These are phyloP conservation scores for Apteryx owenii DNA, from an alignment of 2,113 vertebrate species.

Conservation along the genomic window DNA sequence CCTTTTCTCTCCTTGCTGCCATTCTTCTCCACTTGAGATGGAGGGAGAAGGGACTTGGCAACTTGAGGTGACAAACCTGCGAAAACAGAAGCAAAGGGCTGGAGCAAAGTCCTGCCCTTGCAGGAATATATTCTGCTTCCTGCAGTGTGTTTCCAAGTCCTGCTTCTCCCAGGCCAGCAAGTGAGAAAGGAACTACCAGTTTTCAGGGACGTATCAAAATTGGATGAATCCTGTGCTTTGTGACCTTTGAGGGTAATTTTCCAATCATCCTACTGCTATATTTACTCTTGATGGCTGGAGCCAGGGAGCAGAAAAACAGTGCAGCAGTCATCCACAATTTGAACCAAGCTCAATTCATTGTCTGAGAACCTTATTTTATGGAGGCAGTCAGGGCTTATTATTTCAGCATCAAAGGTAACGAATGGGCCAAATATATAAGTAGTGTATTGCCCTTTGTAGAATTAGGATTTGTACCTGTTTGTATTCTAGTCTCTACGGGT, in stretches of 20 bases:
- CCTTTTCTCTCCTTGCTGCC: neutral
- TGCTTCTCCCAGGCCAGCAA: neutral
- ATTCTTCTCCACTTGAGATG: neutral
- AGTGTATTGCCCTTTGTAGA: neutral
- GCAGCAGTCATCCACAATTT: neutral
- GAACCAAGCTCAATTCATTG: neutral
- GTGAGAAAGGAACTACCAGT: neutral
- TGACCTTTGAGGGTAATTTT: conserved; percentile 26
- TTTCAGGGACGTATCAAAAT: conserved; percentile 2
- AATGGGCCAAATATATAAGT: neutral
- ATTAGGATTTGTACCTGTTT: neutral
- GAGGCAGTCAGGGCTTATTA: neutral
- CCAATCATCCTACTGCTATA: neutral
- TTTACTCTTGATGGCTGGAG: conserved; percentile 22
- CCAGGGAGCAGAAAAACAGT: conserved; percentile 2
- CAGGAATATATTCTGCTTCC: neutral
- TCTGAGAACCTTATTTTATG: neutral
- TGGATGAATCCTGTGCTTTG: conserved; percentile 9
- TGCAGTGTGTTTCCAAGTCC: neutral
- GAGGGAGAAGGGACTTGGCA: neutral
- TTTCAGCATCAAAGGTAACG: conserved; percentile 18
- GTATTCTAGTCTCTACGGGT: neutral
- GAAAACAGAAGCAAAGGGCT: neutral
- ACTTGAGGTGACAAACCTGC: neutral
- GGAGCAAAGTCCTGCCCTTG: neutral